A percentile compares a stretch with the other conserved stretches of the same genome.
Evolutionary conservation across 1,140 invertebrate species (phyloP).

Genomic region (Epicauta chinensis): DNA sequence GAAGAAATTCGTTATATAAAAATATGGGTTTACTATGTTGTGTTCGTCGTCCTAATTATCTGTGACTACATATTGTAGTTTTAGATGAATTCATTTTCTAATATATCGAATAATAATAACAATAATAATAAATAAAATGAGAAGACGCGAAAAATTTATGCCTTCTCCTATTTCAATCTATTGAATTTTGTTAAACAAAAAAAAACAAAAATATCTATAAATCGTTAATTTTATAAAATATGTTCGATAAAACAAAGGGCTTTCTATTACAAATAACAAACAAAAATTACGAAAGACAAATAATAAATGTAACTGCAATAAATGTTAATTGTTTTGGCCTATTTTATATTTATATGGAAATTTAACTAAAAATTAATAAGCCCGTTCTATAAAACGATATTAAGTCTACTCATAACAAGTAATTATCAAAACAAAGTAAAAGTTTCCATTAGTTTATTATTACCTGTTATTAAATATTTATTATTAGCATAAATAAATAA

Average conservation of each 20-base stretch:
- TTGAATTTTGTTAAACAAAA: background rate
- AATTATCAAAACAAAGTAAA: no score
- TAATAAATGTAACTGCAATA: no score
- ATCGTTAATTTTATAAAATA: background rate
- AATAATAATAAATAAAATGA: background rate
- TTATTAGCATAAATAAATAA: no score
- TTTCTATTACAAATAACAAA: no score
- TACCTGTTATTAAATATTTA: no score
- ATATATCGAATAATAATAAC: background rate
- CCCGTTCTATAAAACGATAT: no score
- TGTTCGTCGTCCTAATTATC: constrained; percentile 56
- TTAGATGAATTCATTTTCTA: background rate
- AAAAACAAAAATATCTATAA: background rate
- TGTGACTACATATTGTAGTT: constrained; percentile 42
- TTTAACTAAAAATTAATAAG: no score
- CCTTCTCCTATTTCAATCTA: background rate
- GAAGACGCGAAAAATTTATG: background rate
- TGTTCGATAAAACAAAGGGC: background rate
- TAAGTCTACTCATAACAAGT: no score
- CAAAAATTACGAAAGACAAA: no score
- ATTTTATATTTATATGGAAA: no score
- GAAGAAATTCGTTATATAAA: constrained; percentile 56
- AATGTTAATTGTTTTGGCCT: no score
- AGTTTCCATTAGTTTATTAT: no score
- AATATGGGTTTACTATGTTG: constrained; percentile 63